phyloP scores from a whole-genome alignment of 1,140 invertebrate species.

The Drosophila lacteicornis region DNA sequence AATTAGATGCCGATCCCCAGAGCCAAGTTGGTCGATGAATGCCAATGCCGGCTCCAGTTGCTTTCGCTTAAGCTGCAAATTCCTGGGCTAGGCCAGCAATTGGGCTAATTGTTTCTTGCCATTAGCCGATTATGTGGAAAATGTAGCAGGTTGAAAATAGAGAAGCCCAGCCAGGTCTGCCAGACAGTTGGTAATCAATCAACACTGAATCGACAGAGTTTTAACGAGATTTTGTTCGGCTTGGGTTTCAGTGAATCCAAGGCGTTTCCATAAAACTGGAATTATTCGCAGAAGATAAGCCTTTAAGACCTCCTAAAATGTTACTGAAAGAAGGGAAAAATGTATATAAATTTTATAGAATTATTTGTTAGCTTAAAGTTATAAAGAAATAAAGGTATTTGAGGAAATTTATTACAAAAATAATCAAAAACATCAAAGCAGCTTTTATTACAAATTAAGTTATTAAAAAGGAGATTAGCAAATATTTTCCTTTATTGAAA shows the following conservation, averaged over 20 bases:
- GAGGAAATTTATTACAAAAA: too few relatives aligned
- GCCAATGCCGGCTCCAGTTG: not conserved
- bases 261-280: not conserved
- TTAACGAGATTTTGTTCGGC: too few relatives aligned
- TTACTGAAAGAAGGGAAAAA: not conserved
- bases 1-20: conserved; percentile 15
- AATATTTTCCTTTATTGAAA: too few relatives aligned
- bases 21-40: conserved; percentile 9
- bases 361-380: not conserved
- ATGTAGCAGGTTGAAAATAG: not conserved
- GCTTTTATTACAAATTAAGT: too few relatives aligned
- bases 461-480: too few relatives aligned
- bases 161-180: not conserved
- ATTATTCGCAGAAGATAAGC: too few relatives aligned
- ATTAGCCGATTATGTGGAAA: conserved; percentile 10
- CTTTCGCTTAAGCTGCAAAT: conserved; percentile 1
- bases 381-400: too few relatives aligned
- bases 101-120: conserved; percentile 29
- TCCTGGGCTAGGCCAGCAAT: not conserved
- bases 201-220: not conserved
- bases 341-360: not conserved
- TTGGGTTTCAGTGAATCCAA: not conserved
- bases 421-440: too few relatives aligned
- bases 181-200: conserved; percentile 16
- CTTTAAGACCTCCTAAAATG: not conserved